These are phyloP conservation scores for Holotrichia oblita DNA, from an alignment of 1,140 invertebrate species.

Conservation along the genomic window DNA sequence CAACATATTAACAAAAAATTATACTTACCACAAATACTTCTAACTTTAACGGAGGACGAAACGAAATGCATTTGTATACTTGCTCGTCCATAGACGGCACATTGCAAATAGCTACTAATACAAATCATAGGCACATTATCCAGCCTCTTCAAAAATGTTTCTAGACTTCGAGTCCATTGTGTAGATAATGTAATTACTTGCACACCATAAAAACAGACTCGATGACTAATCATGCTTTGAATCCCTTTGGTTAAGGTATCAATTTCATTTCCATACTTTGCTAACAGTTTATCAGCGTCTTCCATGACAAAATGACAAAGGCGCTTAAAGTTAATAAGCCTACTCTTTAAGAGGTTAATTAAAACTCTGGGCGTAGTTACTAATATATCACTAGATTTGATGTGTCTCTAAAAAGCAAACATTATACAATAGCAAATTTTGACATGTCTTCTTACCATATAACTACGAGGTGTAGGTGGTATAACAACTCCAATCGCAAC, in stretches of 20 bases:
- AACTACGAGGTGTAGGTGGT: conserved; percentile 17
- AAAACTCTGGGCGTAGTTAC: conserved; percentile 53
- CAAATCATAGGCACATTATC: conserved; percentile 52
- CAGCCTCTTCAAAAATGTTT: conserved; percentile 51
- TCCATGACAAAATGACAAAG: conserved; percentile 56
- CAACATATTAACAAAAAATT: not conserved
- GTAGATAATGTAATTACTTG: conserved; percentile 53
- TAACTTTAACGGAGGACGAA: conserved; percentile 8
- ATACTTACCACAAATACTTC: conserved; percentile 38
- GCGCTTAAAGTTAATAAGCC: conserved; percentile 53
- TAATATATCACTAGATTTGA: conserved; percentile 48
- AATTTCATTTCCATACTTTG: conserved; percentile 46
- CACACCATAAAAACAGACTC: conserved; percentile 47
- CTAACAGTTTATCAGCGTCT: conserved; percentile 50
- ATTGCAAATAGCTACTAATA: conserved; percentile 54
- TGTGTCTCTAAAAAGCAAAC: not conserved
- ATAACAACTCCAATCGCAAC: not conserved
- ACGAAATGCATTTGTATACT: conserved; percentile 43
- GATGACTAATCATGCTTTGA: conserved; percentile 48
- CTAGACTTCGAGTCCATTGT: conserved; percentile 52
- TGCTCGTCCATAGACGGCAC: conserved; percentile 55
- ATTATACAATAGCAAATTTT: not conserved
- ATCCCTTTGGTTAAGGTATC: conserved; percentile 47
- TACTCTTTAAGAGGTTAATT: conserved; percentile 45
- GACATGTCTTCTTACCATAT: conserved; percentile 37